Base-by-base conservation (phyloP, 2,113 vertebrate genomes). In the Forbesichthys papilliferus region DNA sequence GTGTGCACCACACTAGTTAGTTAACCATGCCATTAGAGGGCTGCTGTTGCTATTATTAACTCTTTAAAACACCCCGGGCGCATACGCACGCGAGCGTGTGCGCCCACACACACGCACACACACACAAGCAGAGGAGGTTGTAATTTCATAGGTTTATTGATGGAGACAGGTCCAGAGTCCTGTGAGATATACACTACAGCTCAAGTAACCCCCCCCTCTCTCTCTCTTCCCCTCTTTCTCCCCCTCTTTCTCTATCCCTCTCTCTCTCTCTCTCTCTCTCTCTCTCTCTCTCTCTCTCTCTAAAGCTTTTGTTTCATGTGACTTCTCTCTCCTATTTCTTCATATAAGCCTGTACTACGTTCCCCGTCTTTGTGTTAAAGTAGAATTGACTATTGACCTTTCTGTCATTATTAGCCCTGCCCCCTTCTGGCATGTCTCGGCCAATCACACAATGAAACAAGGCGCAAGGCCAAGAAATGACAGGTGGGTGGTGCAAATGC, bases 81-180 rank as follows among this genome's bases (percentile, higher is more conserved):
- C 36, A 42, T 8, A 42, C 36, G 7, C 36, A 42, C 36, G 7
- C 5, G 7, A 42, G 27, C 27, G 27, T 27, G 27, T 27, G 27
- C 36, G 7, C 36, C 4, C 36, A 42, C 36, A 42, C 36, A 42
- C 36, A 42, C 36, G 1, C 36, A 42, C 36, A 42, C 36, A 42
- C 36, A 8, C 7, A 8, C 36, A 42, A 6, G 36, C 36, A 42
- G 61, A 49, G 34, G 78, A 68, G 83, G 84, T 73, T 89, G 85
- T 85, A 89, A 90, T 88, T 89, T 86, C 85, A 90, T 84, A 82
- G 67, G 69, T 71, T 84, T 85, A 90, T 90, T 88, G 87, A 89
- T 81, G 67, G 51, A 84, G 81, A 27, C 27, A 27, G 76, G 61
- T 63, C 77, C 56, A 64, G 81, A 68, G 76, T 69, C 86, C 78